Evolutionary conservation across 2,888 invertebrate species (phyloP), one percentile per base, ranked within the genome.

Genomic region (Slavum lentiscoides): DNA sequence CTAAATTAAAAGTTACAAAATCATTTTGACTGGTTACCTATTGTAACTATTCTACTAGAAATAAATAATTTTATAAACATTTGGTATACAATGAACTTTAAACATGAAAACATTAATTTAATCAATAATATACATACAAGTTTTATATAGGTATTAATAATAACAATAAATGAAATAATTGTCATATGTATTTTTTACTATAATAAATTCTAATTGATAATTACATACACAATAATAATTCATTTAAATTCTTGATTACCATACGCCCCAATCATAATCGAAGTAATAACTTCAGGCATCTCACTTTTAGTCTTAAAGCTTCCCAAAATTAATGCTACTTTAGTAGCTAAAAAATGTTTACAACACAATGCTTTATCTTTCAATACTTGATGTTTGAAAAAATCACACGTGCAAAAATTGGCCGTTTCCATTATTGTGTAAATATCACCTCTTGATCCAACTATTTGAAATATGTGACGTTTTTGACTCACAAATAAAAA

Each of bases 381-480:
- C 15, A 80, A 72, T 11, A 80, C 80, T 72, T 80, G 72, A 43
- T 80, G 43, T 66, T 80, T 80, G 15, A 66, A 80, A 72, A 72
- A 80, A 30, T 72, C 30, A 30, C 80, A 80, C 1, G 58, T 80
- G 15, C 80, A 80, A 80, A 80, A 80, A 72, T 80, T 80, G 0
- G 64, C 17, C 15, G 64, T n/a, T 66, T 70, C 70, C 70, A 80
- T 70, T 58, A 80, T 80, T 23, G 80, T 72, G 58, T 80, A 80
- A 64, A 80, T 80, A 72, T 80, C 80, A 58, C 80, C 80, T 72
- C 64, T 80, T 58, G 80, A 80, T 11, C 80, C 80, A 59, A 80
- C 80, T 58, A 80, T 64, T 72, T 80, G 80, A 72, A 80, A 1
- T 62, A 80, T 70, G 13, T 23, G n/a, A 3, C 80, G 55, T 30